These are phyloP conservation scores for Phalacrocorax aristotelis DNA, from an alignment of 2,113 vertebrate genomes.

Conservation along the genomic window DNA sequence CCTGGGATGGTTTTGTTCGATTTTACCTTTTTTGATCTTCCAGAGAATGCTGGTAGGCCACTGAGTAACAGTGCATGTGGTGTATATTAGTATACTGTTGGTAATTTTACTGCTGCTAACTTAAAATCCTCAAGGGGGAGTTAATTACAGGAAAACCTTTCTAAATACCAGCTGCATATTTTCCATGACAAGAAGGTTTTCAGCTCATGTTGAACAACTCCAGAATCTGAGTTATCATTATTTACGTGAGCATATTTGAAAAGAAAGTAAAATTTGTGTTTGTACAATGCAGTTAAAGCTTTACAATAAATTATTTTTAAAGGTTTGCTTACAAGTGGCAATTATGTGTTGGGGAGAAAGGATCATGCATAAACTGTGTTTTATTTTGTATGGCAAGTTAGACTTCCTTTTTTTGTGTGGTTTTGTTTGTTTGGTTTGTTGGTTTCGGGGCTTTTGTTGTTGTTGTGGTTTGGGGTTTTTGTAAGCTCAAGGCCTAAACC, in stretches of 20 bases:
- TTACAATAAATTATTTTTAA: not conserved
- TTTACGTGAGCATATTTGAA: constrained; percentile 68
- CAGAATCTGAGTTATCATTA: constrained; percentile 72
- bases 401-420: not conserved
- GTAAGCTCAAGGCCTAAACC: not conserved
- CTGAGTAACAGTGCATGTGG: constrained; percentile 88
- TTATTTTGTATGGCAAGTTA: not conserved
- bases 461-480: not conserved
- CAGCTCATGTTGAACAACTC: constrained; percentile 79
- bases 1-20: constrained; percentile 63
- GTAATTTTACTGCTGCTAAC: constrained; percentile 99
- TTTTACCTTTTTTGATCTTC: constrained; percentile 62
- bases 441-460: not conserved
- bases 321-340: constrained; percentile 5
- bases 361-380: not conserved
- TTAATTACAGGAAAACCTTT: constrained; percentile 99
- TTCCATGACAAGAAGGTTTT: constrained; percentile 92
- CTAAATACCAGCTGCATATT: constrained; percentile 98
- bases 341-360: not conserved
- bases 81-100: constrained; percentile 96
- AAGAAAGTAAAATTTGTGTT: constrained; percentile 37
- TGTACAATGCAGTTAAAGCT: not conserved
- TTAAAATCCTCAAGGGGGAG: constrained; percentile 97
- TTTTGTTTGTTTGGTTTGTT: not conserved
- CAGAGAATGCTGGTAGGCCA: constrained; percentile 66